These are phyloP conservation scores for Pangasianodon hypophthalmus DNA, from an alignment of 2,113 vertebrate species.

Conservation along the genomic window DNA sequence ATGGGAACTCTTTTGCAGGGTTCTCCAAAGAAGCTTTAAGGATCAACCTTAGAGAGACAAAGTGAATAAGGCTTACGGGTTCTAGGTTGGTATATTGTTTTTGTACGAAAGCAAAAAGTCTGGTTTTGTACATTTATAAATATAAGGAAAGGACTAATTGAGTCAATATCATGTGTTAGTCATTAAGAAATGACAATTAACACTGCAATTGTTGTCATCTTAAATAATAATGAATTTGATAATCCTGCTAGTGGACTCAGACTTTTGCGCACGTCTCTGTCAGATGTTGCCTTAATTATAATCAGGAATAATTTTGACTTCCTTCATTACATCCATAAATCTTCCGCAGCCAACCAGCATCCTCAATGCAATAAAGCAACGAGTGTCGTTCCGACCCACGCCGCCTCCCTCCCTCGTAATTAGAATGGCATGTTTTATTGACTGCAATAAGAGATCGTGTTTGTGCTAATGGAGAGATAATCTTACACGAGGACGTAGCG, in stretches of 20 bases:
- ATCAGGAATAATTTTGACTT: constrained; percentile 31
- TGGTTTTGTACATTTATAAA: too few species aligned
- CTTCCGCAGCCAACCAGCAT: constrained; percentile 6
- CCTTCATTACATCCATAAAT: constrained; percentile 27
- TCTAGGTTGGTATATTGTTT: too few species aligned
- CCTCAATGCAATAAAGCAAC: constrained; percentile 27
- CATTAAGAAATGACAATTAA: not conserved
- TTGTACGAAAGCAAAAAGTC: too few species aligned
- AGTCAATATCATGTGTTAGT: not conserved
- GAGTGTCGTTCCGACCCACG: constrained; percentile 19
- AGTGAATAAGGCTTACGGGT: too few species aligned
- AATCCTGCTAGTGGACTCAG: constrained; percentile 12
- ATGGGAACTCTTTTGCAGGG: not conserved
- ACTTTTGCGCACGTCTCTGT: not conserved
- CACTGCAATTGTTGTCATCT: not conserved
- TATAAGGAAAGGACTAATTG: not conserved
- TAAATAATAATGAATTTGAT: not conserved
- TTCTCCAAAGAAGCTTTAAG: not conserved
- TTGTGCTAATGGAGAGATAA: constrained; percentile 52
- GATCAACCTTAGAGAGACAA: too few species aligned
- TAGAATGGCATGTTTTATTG: constrained; percentile 57
- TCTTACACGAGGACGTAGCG: constrained; percentile 50
- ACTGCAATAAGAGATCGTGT: constrained; percentile 56
- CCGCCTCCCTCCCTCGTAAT: constrained; percentile 45
- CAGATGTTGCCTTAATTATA: constrained; percentile 14